Evolutionary conservation across 2,113 vertebrate genomes (phyloP), one percentile per base, ranked within the genome.

Genomic region (Poeciliopsis turrubarensis): DNA sequence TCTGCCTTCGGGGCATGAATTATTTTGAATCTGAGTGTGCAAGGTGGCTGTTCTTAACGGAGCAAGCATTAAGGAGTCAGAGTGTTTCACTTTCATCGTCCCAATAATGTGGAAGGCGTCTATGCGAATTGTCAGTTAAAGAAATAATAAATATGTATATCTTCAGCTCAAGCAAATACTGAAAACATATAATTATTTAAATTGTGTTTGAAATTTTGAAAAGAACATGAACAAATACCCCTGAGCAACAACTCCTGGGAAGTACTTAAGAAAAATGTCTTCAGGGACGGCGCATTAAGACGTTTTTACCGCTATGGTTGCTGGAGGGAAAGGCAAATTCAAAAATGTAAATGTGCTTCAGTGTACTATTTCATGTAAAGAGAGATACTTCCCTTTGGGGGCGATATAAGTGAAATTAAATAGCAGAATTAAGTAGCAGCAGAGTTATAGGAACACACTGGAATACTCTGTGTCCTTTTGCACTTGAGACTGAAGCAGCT

Each of bases 381-480:
- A 57, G 37, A 44, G 32, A 39, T 11, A 19, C 68, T 51, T 60
- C 62, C 65, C 62, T 73, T 66, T 1, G 0, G 72, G 67, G 60
- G 61, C 26, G 61, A 68, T 41, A 70, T 73, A 65, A 83, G 41
- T 67, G 26, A 77, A 22, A 47, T 61, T 72, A 57, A 57, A 57
- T 57, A 25, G 51, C 51, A 57, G 51, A 57, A 57, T 70, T 80
- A 63, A 68, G 77, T 25, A 44, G 51, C 44, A 27, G 77, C 22
- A 15, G 60, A 72, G 70, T 32, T 87, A 70, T 41, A 54, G 68
- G 78, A 83, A 88, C 29, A 30, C n/a, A 26, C 67, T 31, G 54
- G 76, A 82, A 84, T 61, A 67, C 80, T 79, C 79, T 27, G 26
- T 84, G 86, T 80, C 83, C 85, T 86, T 85, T 84, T 77, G 81